Evolutionary conservation across 2,888 invertebrate species (phyloP).

Genomic region (Tetramorium bicarinatum): DNA sequence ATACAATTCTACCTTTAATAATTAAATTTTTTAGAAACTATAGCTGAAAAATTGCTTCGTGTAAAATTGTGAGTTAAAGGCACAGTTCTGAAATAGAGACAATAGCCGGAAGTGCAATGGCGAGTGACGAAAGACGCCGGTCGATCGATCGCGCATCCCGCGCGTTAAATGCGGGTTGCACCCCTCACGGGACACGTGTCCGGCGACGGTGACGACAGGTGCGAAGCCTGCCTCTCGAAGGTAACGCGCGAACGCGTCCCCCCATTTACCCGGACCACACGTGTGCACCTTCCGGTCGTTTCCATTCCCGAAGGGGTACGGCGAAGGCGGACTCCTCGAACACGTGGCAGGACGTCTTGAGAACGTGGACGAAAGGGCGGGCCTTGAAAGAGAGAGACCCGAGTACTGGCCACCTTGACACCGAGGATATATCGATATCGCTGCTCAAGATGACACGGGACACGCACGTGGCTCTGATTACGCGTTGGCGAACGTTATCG

Average conservation of each 20-base stretch:
- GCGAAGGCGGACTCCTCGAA: constrained; percentile 55
- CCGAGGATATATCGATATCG: constrained; percentile 11
- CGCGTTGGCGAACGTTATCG: background rate
- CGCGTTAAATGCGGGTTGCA: constrained; percentile 43
- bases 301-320: constrained; percentile 61
- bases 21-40: background rate
- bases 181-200: constrained; percentile 44
- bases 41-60: background rate
- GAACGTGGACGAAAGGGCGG: background rate
- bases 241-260: constrained; percentile 57
- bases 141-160: constrained; percentile 36
- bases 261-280: constrained; percentile 65
- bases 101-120: constrained; percentile 32
- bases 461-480: constrained; percentile 16
- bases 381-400: background rate
- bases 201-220: constrained; percentile 58
- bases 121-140: background rate
- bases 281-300: constrained; percentile 74
- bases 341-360: constrained; percentile 78
- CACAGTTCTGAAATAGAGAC: background rate
- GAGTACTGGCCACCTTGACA: background rate
- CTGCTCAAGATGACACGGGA: constrained; percentile 24
- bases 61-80: background rate
- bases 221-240: constrained; percentile 57
- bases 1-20: background rate